These are phyloP conservation scores for Agapornis canus DNA, from an alignment of 2,797 vertebrate species.

Conservation along the genomic window DNA sequence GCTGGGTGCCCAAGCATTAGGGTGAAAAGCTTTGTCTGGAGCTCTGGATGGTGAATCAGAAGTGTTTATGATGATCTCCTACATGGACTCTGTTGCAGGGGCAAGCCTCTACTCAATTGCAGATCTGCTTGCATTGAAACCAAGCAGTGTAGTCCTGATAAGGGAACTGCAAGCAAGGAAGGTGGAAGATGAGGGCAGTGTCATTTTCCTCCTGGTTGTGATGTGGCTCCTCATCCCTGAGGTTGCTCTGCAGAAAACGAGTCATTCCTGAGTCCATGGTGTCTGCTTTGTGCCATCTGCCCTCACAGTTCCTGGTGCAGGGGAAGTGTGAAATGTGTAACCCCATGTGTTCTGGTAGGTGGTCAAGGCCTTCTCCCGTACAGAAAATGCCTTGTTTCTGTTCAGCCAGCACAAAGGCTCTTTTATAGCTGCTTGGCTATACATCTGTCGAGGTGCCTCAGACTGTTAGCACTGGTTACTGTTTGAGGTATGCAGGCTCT, in stretches of 20 bases:
- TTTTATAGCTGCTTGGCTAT: slow-evolving; percentile 56
- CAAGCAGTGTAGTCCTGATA: rapidly evolving
- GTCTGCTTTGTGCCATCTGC: slow-evolving; percentile 18
- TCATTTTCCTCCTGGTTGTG: background rate
- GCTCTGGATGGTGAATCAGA: background rate
- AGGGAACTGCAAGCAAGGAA: rapidly evolving
- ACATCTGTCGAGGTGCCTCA: slow-evolving; percentile 61
- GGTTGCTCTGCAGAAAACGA: rapidly evolving
- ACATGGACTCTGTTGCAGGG: rapidly evolving
- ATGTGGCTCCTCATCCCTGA: background rate
- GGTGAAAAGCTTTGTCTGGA: background rate
- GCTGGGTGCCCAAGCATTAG: background rate
- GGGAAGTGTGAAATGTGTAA: slow-evolving; percentile 41
- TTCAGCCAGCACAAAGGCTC: slow-evolving; percentile 64
- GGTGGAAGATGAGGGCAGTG: background rate
- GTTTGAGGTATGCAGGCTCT: slow-evolving; percentile 41
- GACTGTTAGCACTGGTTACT: slow-evolving; percentile 22
- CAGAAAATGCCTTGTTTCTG: slow-evolving; percentile 70
- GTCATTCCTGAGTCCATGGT: background rate
- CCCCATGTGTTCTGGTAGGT: slow-evolving; percentile 48
- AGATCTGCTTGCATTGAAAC: background rate
- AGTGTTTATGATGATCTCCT: background rate
- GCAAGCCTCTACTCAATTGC: background rate
- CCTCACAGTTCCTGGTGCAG: background rate
- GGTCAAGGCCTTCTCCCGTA: slow-evolving; percentile 18